Evolutionary conservation across 2,888 invertebrate species (phyloP), one percentile per base, ranked within the genome.

Genomic region (Leptopilina syphax): DNA sequence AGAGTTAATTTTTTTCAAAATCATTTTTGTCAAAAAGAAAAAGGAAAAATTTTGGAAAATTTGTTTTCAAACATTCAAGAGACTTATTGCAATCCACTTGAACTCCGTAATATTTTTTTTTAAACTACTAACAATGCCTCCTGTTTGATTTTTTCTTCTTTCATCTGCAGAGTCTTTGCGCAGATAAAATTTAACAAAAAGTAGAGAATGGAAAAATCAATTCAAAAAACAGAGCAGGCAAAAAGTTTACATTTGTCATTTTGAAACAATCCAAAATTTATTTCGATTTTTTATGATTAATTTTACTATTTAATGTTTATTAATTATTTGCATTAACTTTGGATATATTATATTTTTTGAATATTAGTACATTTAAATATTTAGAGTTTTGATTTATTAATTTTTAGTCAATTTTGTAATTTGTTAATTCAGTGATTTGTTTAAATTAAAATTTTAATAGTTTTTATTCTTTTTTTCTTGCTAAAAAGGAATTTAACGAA

Each of bases 211-310:
- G n/a, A 73, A 9, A 34, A 54, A 70, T 27, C 70, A 73, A 77
- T 84, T 47, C 3, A 1, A 12, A 50, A 50, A 50, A 10, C 50
- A 50, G 47, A 5, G 50, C 84, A 85, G 86, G 83, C 87, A 34
- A 34, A 34, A 88, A 86, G 87, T 88, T 88, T 87, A 86, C 87
- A 88, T 88, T 88, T 88, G 86, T 84, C 77, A 57, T 82, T 68
- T 47, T 78, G 24, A 3, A 12, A 18, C 34, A 67, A 41, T 9
- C 8, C 10, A 18, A n/a, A 18, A 12, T 60, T 60, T 60, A 5
- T 60, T 13, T 60, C 0, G 7, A 60, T 60, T 60, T 60, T 60
- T n/a, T n/a, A 3, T 18, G 1, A 57, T 18, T 60, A 18, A 18
- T 5, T 60, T 60, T n/a, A 18, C n/a, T 18, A n/a, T 60, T 12